A percentile compares a stretch with the other conserved stretches of the same genome.
phyloP scores from a whole-genome alignment of 2,888 invertebrate species.

The Mimas tiliae region DNA sequence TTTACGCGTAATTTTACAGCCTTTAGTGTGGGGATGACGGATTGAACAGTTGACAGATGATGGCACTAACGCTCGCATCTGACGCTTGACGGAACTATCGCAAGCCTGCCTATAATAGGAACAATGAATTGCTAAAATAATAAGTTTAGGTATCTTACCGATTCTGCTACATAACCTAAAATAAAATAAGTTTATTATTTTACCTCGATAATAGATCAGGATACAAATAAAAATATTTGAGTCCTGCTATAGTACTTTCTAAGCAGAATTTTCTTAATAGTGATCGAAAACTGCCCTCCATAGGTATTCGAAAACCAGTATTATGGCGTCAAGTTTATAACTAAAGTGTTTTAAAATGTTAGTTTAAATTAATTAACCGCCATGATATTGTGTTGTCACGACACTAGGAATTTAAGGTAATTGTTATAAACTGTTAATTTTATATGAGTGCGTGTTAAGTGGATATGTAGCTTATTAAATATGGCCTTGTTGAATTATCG shows the following conservation, averaged over 20 bases:
- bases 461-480: conserved; percentile 11
- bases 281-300: conserved; percentile 50
- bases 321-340: no score
- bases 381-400: background rate
- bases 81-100: no score
- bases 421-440: conserved; percentile 6
- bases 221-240: conserved; percentile 76
- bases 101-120: no score
- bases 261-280: conserved; percentile 63
- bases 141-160: no score
- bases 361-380: conserved; percentile 1
- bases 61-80: no score
- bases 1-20: no score
- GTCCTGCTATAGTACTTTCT: conserved; percentile 63
- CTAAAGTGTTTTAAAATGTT: background rate
- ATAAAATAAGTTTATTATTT: background rate
- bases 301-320: conserved; percentile 30
- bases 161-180: no score
- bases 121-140: no score
- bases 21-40: no score
- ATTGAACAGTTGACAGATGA: no score
- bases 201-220: conserved; percentile 72
- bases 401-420: background rate
- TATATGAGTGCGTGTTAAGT: background rate
- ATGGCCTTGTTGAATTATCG: background rate